Percentiles rank a stretch among this genome's conserved stretches.
Evolutionary conservation across 2,888 invertebrate species (phyloP).

Genomic region (Metacarcinus magister): DNA sequence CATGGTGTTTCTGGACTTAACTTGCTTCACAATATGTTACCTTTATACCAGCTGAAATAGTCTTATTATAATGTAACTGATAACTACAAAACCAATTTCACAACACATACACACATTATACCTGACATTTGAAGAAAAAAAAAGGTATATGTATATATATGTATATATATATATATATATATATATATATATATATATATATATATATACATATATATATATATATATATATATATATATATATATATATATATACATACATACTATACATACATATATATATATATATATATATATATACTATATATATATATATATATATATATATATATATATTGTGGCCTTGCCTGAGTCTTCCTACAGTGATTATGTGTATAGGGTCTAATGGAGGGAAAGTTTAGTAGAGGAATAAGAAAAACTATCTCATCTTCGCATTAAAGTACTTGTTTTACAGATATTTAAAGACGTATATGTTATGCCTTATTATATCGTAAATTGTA

Average conservation of each 20-base stretch:
- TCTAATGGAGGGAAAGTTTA: background rate
- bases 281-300: no score
- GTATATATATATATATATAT: background rate
- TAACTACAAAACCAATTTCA: no score
- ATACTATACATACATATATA: no score
- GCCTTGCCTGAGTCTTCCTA: no score
- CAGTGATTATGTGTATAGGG: background rate
- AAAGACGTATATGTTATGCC: background rate
- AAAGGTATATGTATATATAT: no score
- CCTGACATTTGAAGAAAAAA: background rate
- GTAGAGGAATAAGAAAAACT: background rate
- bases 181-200: background rate
- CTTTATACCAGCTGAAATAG: background rate
- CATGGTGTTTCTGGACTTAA: background rate
- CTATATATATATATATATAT: background rate
- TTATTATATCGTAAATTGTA: background rate
- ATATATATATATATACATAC: no score
- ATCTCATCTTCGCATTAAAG: background rate
- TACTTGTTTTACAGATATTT: background rate
- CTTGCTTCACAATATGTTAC: background rate
- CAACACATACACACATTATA: background rate
- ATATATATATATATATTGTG: constrained; percentile 52
- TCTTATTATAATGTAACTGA: background rate
- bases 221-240: background rate
- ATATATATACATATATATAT: background rate